Base-by-base conservation (phyloP, 1,140 invertebrate genomes). In the Bombus waltoni region DNA sequence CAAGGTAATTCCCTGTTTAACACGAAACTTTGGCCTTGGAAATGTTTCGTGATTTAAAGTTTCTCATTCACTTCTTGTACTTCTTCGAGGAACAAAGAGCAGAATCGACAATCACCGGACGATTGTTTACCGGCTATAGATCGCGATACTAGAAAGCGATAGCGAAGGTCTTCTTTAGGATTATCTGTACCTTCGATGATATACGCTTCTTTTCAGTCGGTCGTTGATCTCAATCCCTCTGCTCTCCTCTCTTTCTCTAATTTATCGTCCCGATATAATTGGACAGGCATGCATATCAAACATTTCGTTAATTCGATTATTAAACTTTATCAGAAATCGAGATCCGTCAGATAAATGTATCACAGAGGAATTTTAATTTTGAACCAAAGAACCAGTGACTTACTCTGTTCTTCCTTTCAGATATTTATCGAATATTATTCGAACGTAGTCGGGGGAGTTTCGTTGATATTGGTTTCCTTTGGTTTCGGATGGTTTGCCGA, bases 161-260 rank as follows among this genome's bases (percentile, higher is more conserved):
- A 89, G 81, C 10, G 35, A 53, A 83, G n/a, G 65, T 70, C 71
- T 68, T 22, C 22, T 59, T 47, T 62, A 11, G 44, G 71, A 81
- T 83, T 89, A 90, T 87, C 42, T 70, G 65, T 80, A 47, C 59
- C 80, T 42, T 78, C 40, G 78, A 84, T 65, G 73, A 89, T 70
- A 4, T 66, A 62, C n/a, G 5, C 72, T 13, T 70, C 4, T 62
- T 57, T 81, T 40, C 35, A 53, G 53, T 35, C 66, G 82, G 81
- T 85, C 81, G 68, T 81, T 87, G 81, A 81, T 89, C 70, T 71
- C 44, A 42, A 74, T 65, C 65, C 53, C 18, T 38, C 28, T 35
- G 22, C 13, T 42, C 10, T 25, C 4, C 8, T 28, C 32, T 28
- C 9, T n/a, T 53, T 70, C 1, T 28, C 5, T 53, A 25, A 35